Percentiles rank a stretch among this genome's conserved stretches.
phyloP scores from a whole-genome alignment of 2,113 vertebrate genomes.

The Oreocharis arfaki region DNA sequence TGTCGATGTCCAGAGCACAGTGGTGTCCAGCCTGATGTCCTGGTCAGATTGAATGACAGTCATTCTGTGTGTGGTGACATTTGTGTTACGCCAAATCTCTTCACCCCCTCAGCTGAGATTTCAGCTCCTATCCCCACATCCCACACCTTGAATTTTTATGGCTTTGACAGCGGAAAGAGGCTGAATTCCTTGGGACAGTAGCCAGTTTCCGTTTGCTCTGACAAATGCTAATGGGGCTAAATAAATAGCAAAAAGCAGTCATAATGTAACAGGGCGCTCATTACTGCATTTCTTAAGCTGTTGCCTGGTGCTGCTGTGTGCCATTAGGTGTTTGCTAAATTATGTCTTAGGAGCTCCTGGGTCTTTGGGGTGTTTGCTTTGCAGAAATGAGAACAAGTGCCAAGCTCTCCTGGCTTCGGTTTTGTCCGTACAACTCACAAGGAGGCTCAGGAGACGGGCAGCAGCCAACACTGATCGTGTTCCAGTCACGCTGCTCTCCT shows the following conservation, averaged over 20 bases:
- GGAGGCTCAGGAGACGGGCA: rapidly evolving
- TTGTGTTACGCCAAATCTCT: not conserved
- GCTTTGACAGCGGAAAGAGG: not conserved
- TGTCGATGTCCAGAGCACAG: not conserved
- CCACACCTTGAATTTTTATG: not conserved
- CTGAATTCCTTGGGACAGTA: not conserved
- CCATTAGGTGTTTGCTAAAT: not conserved
- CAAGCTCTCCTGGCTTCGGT: not conserved
- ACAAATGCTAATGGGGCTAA: not conserved
- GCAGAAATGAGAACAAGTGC: not conserved
- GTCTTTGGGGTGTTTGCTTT: not conserved
- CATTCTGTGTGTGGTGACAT: not conserved
- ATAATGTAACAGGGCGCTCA: not conserved
- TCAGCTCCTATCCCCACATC: not conserved
- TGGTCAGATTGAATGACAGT: not conserved
- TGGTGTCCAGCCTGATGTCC: not conserved
- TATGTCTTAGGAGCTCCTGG: not conserved
- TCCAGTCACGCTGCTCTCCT: not conserved
- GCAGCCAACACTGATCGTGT: not conserved
- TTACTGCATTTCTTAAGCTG: not conserved
- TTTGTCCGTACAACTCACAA: rapidly evolving
- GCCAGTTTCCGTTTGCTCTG: not conserved
- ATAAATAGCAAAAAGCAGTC: not conserved
- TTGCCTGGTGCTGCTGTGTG: not conserved
- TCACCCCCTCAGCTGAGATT: not conserved